Evolutionary conservation across 2,888 invertebrate species (phyloP), one percentile per base, ranked within the genome.

Genomic region (Blera fallax): DNA sequence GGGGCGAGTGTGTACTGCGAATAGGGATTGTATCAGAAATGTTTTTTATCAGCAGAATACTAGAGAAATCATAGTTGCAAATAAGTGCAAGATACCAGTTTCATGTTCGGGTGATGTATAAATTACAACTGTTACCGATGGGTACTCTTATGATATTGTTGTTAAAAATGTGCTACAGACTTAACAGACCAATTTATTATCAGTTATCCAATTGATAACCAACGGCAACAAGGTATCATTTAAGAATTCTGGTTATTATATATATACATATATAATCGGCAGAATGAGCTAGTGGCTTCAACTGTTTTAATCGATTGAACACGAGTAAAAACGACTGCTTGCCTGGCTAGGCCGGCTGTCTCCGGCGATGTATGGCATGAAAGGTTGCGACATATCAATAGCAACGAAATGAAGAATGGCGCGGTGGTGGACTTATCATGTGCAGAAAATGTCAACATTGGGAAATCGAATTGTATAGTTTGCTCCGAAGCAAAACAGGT

Each of bases 1-100:
- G 89, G 89, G 5, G 89, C 89, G 14, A 89, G 88, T 67, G 62
- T 82, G 37, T 88, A 90, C 74, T 8, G 69, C 72, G 11, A 74
- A 72, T 40, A 45, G 70, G 78, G 8, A 73, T 14, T 87, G 79
- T 69, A 64, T 79, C 5, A 70, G 34, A 40, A 87, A 72, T 64
- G 16, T 34, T 14, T 62, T 18, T 32, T 37, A 40, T 88, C 89
- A 88, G 85, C 60, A 52, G 6, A 18, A 24, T 52, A 34, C 24
- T 24, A 29, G 16, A 37, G 67, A 77, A 10, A 77, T 58, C 11
- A 77, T 69, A 1, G 65, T 67, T 45, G 67, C 77, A 11, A 45
- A 77, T 69, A 16, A 70, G 18, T 18, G 58, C 24, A 67, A 56
- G 24, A 16, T 67, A 16, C 48, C 52, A 64, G 56, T 60, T n/a